These are phyloP conservation scores for Heteromurus nitidus DNA, from an alignment of 2,888 invertebrate genomes.

Conservation along the genomic window DNA sequence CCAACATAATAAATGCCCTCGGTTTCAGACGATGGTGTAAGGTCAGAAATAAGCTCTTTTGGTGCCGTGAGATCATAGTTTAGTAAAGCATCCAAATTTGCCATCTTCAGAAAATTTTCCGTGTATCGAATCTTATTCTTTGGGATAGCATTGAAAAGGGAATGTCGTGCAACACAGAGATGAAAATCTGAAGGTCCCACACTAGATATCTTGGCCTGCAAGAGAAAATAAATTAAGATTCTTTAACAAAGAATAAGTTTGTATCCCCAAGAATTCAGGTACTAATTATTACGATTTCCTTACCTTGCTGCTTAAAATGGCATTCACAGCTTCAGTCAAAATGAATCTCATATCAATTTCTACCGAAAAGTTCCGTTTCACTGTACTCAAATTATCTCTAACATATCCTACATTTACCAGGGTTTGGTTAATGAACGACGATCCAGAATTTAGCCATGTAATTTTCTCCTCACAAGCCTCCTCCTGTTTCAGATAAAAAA, in stretches of 20 bases:
- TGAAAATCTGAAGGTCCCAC: conserved; percentile 34
- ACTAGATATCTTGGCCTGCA: conserved; percentile 12
- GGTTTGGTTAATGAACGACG: conserved; percentile 30
- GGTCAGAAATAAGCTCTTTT: conserved; percentile 39
- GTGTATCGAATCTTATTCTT: conserved; percentile 17
- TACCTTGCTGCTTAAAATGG: conserved; percentile 48
- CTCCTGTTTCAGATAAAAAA: conserved; percentile 4
- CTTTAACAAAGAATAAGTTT: too few species aligned
- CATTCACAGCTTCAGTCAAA: conserved; percentile 24
- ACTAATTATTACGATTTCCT: too few species aligned
- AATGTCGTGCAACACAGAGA: conserved; percentile 24
- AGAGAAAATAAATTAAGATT: neutral
- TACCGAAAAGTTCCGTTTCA: conserved; percentile 43
- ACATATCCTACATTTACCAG: conserved; percentile 33
- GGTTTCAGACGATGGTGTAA: neutral
- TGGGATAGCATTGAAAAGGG: neutral
- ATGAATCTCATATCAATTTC: conserved; percentile 59
- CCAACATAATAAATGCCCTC: conserved; percentile 41
- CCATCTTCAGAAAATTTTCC: conserved; percentile 55
- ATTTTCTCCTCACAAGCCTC: conserved; percentile 33
- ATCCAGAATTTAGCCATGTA: conserved; percentile 41
- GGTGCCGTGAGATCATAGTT: conserved; percentile 50
- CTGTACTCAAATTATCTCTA: conserved; percentile 33
- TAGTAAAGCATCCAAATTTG: conserved; percentile 53
- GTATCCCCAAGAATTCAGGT: too few species aligned